Evolutionary conservation across 2,888 invertebrate genomes (phyloP).

Genomic region (Dyspetes luteomarginatus): DNA sequence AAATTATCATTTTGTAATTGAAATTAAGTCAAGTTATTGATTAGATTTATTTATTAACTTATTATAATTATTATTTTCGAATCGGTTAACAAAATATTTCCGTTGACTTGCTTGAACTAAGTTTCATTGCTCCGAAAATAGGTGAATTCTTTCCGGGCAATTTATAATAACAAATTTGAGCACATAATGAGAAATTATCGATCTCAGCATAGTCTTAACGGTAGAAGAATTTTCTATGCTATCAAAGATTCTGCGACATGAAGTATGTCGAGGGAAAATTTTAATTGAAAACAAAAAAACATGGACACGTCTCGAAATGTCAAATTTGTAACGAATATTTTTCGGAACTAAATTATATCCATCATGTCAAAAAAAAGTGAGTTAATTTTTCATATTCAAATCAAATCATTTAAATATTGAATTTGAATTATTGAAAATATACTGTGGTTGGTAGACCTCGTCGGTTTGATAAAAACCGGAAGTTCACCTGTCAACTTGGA

Average conservation of each 20-base stretch:
- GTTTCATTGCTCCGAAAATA: conserved; percentile 71
- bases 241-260: conserved; percentile 48
- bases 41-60: too few species aligned
- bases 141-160: conserved; percentile 85
- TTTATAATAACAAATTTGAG: conserved; percentile 83
- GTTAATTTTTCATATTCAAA: neutral
- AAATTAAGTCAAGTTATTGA: too few species aligned
- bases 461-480: conserved; percentile 67
- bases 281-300: conserved; percentile 3
- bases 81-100: conserved; percentile 44
- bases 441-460: conserved; percentile 5
- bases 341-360: conserved; percentile 10
- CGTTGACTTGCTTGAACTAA: conserved; percentile 47
- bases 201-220: conserved; percentile 83
- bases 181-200: conserved; percentile 85
- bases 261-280: neutral
- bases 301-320: neutral
- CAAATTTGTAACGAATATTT: conserved; percentile 36
- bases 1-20: neutral
- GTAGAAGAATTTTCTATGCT: conserved; percentile 84
- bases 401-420: neutral
- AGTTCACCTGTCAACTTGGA: conserved; percentile 77
- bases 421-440: neutral
- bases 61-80: too few species aligned
- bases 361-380: conserved; percentile 48